Base-by-base conservation (phyloP, 2,113 vertebrate genomes). In the Esox niger region DNA sequence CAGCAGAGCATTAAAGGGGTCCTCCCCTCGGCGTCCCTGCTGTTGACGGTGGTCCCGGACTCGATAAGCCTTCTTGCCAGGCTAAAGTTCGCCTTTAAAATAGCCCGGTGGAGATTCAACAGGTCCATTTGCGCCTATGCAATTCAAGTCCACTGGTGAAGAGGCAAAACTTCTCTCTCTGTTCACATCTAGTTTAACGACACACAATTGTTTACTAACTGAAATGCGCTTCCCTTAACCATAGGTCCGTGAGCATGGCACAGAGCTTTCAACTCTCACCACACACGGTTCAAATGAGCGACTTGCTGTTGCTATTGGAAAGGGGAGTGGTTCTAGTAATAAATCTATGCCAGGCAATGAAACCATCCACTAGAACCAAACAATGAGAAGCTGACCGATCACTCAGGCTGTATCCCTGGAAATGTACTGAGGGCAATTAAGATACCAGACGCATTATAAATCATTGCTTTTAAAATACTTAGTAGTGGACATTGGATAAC, bases 41-140 rank as follows among this genome's bases (percentile, higher is more conserved):
- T 2, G n/a, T 87, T 79, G 5, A 25, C 57, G 11, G 73, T 58
- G 21, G 8, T 73, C 2, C 33, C 72, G 38, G 64, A 62, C n/a
- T 61, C 54, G 4, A 60, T 32, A 0, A 80, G 52, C 32, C 27
- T 65, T 38, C 72, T 35, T 20, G 73, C 31, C 49, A 49, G 1
- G 1, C 67, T 38, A 64, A 80, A 77, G 52, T 78, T 66, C 32
- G 32, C 79, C 61, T 80, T 78, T 11, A 6, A 65, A 25, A 75
- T 26, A 0, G 55, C 21, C n/a, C 26, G 49, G 9, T 76, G 68
- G 25, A 66, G 47, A 15, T 15, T 25, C 70, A 74, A 64, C 23
- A 7, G 32, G 11, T 9, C 55, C 47, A 52, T 52, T 31, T 23
- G 11, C 15, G 26, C 54, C 6, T 21, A 9, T 17, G n/a, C n/a